These are phyloP conservation scores for Stenodema calcarata DNA, from an alignment of 2,888 invertebrate genomes.

Conservation along the genomic window DNA sequence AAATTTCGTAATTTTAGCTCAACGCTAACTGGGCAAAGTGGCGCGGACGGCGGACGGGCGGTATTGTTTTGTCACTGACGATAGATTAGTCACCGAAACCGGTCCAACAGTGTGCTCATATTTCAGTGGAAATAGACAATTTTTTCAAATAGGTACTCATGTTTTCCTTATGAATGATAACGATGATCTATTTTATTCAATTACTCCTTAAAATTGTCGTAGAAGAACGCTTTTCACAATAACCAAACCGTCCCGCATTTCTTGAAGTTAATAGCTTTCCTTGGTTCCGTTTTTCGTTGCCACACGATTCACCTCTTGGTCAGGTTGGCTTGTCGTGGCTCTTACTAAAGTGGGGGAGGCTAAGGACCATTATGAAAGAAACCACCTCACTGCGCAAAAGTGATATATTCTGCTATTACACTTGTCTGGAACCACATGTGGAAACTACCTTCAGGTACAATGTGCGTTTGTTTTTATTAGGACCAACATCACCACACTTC, in stretches of 20 bases:
- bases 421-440: not conserved
- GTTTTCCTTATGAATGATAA: too few species aligned
- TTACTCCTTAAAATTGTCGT: too few species aligned
- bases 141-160: too few species aligned
- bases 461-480: not conserved
- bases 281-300: not conserved
- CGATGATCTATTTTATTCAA: too few species aligned
- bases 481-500: not conserved
- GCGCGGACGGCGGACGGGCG: too few species aligned
- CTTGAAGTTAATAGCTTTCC: not conserved
- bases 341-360: not conserved
- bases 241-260: not conserved
- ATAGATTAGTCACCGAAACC: too few species aligned
- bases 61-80: too few species aligned
- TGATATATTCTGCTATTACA: not conserved
- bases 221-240: not conserved
- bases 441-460: not conserved
- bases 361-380: too few species aligned
- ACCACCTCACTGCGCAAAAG: not conserved
- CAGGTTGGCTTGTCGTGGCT: not conserved
- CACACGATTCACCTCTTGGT: not conserved
- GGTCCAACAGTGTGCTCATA: too few species aligned
- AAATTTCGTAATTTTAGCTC: too few species aligned
- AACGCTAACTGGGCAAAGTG: too few species aligned
- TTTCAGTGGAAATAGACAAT: too few species aligned